Evolutionary conservation across 2,113 vertebrate genomes (phyloP).

Genomic region (Neomonachus schauinslandi): DNA sequence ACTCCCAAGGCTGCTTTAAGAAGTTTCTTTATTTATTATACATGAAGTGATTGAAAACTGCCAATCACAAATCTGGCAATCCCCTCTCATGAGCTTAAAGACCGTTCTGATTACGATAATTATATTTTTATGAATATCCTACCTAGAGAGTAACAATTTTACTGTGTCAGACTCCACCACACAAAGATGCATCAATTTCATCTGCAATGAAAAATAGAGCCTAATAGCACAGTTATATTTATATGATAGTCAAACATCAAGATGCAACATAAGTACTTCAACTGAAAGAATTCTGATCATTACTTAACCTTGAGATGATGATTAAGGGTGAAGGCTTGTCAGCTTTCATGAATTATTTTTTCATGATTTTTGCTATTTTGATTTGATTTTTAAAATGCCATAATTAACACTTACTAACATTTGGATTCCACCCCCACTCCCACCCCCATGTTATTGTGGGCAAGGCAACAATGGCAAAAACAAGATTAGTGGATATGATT

Average conservation of each 20-base stretch:
- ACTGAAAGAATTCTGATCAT: constrained; percentile 70
- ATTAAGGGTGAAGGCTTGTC: constrained; percentile 72
- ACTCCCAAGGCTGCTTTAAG: constrained; percentile 64
- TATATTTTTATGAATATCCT: constrained; percentile 82
- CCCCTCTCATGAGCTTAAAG: constrained; percentile 75
- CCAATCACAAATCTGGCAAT: constrained; percentile 66
- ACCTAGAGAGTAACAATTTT: constrained; percentile 72
- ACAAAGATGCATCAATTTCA: constrained; percentile 80
- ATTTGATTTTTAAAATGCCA: constrained; percentile 76
- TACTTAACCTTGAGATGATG: constrained; percentile 80
- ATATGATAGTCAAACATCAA: constrained; percentile 73
- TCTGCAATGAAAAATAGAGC: constrained; percentile 78
- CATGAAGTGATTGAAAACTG: constrained; percentile 76
- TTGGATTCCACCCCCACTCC: constrained; percentile 31
- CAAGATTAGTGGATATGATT: neutral
- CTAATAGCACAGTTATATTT: constrained; percentile 78
- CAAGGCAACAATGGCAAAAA: constrained; percentile 7
- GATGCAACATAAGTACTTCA: constrained; percentile 61
- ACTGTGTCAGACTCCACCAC: constrained; percentile 58
- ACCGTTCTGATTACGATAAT: constrained; percentile 76
- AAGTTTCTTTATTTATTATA: constrained; percentile 72
- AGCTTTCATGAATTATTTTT: constrained; percentile 65
- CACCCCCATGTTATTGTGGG: neutral
- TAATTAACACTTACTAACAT: constrained; percentile 76
- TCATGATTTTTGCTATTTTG: constrained; percentile 77